phyloP scores from a whole-genome alignment of 1,140 invertebrate species.

The Anthonomus grandis region DNA sequence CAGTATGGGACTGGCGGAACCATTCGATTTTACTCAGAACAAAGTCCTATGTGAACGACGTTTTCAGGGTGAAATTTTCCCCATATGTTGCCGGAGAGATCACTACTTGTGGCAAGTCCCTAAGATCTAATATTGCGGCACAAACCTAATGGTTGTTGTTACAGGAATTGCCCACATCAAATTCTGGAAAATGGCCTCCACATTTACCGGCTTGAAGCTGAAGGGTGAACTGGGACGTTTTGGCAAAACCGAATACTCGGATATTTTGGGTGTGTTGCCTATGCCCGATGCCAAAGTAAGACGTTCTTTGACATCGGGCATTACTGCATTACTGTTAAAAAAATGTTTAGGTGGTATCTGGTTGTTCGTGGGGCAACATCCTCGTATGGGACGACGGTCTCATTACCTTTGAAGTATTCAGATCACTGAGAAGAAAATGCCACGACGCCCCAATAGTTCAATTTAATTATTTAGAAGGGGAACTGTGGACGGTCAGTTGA shows the following conservation, averaged over 20 bases:
- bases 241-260: constrained; percentile 86
- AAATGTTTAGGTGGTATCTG: constrained; percentile 65
- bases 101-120: constrained; percentile 67
- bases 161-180: constrained; percentile 73
- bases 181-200: constrained; percentile 89
- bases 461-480: constrained; percentile 65
- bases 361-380: constrained; percentile 86
- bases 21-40: constrained; percentile 69
- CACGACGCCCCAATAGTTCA: constrained; percentile 71
- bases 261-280: constrained; percentile 77
- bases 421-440: constrained; percentile 66
- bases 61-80: constrained; percentile 78
- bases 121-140: neutral
- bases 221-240: constrained; percentile 82
- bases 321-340: neutral
- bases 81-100: constrained; percentile 71
- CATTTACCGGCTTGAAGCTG: constrained; percentile 87
- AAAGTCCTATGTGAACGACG: constrained; percentile 76
- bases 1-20: constrained; percentile 81
- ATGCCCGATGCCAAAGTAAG: constrained; percentile 81
- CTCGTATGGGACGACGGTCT: constrained; percentile 83
- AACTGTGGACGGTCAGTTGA: constrained; percentile 54
- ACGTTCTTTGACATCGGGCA: neutral
- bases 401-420: constrained; percentile 76
- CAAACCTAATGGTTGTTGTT: constrained; percentile 10